These are phyloP conservation scores for Battus philenor DNA, from an alignment of 1,140 invertebrate species.

Conservation along the genomic window DNA sequence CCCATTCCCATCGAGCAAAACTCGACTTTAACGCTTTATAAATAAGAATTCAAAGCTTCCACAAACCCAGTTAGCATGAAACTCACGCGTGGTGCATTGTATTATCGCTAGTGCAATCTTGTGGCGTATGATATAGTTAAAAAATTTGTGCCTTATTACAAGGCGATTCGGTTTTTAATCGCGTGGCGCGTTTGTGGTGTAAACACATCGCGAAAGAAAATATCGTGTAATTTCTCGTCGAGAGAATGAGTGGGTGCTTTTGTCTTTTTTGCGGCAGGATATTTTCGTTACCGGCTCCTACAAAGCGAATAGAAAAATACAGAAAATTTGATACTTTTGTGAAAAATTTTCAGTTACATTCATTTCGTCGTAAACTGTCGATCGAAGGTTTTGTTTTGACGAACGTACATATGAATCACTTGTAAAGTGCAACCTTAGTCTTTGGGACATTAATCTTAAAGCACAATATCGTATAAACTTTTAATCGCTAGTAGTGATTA, in stretches of 20 bases:
- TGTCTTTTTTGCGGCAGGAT: conserved; percentile 4
- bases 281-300: background rate
- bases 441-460: too few relatives aligned
- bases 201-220: conserved; percentile 11
- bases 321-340: background rate
- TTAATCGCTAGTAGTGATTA: too few relatives aligned
- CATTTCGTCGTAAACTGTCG: too few relatives aligned
- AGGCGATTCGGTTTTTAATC: conserved; percentile 1
- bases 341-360: too few relatives aligned
- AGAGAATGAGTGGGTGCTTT: conserved; percentile 5
- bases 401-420: too few relatives aligned
- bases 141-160: conserved; percentile 8
- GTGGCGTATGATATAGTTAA: background rate
- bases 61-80: background rate
- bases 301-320: background rate
- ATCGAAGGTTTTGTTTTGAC: too few relatives aligned
- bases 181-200: conserved; percentile 5
- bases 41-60: conserved; percentile 7
- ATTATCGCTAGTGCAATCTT: background rate
- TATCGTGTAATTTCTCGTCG: conserved; percentile 15
- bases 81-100: conserved; percentile 7
- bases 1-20: conserved; percentile 3
- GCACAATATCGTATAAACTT: too few relatives aligned
- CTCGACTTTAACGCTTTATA: conserved; percentile 1
- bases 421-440: too few relatives aligned